A percentile compares a stretch with the other conserved stretches of the same genome.
phyloP scores from a whole-genome alignment of 2,797 vertebrate species.

The Lycodopsis pacificus region DNA sequence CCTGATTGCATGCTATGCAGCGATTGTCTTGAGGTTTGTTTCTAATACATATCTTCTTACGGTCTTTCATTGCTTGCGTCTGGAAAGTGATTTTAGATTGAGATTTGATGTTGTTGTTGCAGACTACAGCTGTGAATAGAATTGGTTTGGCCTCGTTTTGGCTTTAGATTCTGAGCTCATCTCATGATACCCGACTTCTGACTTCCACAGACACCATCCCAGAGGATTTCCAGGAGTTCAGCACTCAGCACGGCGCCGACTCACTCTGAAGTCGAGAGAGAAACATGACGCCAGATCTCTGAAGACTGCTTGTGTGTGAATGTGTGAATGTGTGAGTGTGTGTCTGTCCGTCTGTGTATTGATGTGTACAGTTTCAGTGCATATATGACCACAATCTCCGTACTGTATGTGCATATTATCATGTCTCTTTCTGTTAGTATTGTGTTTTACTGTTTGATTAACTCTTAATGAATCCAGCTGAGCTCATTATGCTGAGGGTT shows the following conservation, averaged over 20 bases:
- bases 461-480: conserved; percentile 26
- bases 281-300: conserved; percentile 38
- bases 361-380: conserved; percentile 57
- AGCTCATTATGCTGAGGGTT: conserved; percentile 25
- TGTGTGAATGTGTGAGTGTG: conserved; percentile 9
- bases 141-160: background rate
- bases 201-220: conserved; percentile 93
- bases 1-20: background rate
- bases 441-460: conserved; percentile 21
- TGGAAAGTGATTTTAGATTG: conserved; percentile 7
- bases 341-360: conserved; percentile 26
- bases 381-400: conserved; percentile 46
- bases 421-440: conserved; percentile 15
- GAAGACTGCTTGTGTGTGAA: conserved; percentile 36
- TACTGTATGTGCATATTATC: conserved; percentile 63
- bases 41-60: background rate
- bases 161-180: conserved; percentile 24
- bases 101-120: conserved; percentile 18
- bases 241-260: conserved; percentile 89
- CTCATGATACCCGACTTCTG: conserved; percentile 22
- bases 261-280: conserved; percentile 78
- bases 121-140: conserved; percentile 17
- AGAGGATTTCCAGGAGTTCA: conserved; percentile 98
- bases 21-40: background rate
- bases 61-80: conserved; percentile 9